Base-by-base conservation (phyloP, 2,113 vertebrate genomes). In the Hippoglossus stenolepis region DNA sequence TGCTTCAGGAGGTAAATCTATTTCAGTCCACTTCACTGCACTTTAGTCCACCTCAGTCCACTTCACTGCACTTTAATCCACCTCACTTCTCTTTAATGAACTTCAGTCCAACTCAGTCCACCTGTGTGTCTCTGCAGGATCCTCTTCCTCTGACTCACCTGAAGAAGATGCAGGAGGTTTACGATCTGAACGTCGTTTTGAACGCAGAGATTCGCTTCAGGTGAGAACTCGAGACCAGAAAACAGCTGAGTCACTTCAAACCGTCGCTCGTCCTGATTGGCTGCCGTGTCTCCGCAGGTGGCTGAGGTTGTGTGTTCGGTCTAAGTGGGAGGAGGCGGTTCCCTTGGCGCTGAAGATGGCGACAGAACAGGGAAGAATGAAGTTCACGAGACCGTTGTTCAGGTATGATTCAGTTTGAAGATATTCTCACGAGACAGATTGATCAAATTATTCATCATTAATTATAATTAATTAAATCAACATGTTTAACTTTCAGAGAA, bases 161-260 rank as follows among this genome's bases (percentile, higher is more conserved):
- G 84, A 95, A 95, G 75, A 95, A 90, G 89, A 98, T 99, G 98
- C 96, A 99, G 93, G 92, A 98, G 79, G 93, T 96, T 0, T 99
- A 99, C 71, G 68, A 96, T 83, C 94, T 99, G 65, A 97, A 97
- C 66, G 84, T 91, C 70, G 65, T 90, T 59, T 92, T 93, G 82
- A 99, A 99, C 85, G 89, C 96, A 65, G 98, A 99, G 95, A 97
- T 99, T 86, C 95, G 95, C 89, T 97, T 95, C 95, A 97, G 98
- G 97, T 96, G 63, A 74, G 87, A 43, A n/a, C 21, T 57, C 45
- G 13, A 14, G 20, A 43, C 21, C n/a, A 49, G 21, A 49, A 23
- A 58, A 9, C 20, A 10, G 18, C 51, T 54, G 35, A 43, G 40
- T 40, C 21, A 5, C 17, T 38, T n/a, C 14, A 53, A 18, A 53